Evolutionary conservation across 2,113 vertebrate species (phyloP), one percentile per base, ranked within the genome.

Genomic region (Ceuthmochares aereus): DNA sequence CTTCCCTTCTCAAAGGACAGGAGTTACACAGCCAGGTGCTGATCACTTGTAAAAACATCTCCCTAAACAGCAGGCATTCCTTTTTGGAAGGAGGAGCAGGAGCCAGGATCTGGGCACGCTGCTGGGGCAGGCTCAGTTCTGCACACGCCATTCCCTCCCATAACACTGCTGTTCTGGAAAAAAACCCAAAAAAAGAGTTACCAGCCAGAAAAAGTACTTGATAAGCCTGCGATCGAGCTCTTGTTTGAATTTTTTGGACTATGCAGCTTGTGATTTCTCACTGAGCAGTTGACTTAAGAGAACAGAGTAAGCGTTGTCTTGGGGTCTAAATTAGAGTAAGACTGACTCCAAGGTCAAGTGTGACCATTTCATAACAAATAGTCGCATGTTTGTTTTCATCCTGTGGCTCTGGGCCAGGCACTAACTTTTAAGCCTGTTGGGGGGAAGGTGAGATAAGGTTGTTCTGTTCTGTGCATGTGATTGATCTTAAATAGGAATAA

Each of bases 91-190:
- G 42, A 78, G 7, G 26, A 32, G 18, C 26, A 34, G 43, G 22
- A 26, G 66, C 29, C 6, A 13, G 42, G 55, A 42, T 27, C 32
- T 58, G 36, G 4, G 8, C 19, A 14, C 1, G 6, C 76, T 83
- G 20, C 66, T 81, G 62, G 9, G 34, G 45, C 43, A 58, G 66
- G 26, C 56, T 64, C 19, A 13, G 25, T 64, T 79, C 49, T 84
- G 30, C 37, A 10, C 6, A 3, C 12, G 8, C 36, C 0, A 0
- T 29, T 68, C 60, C 54, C 22, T 75, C 30, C 81, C 40, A 10
- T 43, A 63, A 42, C 14, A 4, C 22, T 40, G 1, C 43, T 66
- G 16, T 27, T 81, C 26, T 36, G 32, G 3, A 47, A 74, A 68
- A 58, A 40, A 40, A 40, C 40, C 40, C 40, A 40, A 40, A 40